Evolutionary conservation across 2,113 vertebrate species (phyloP).

Genomic region (Micronycteris hirsuta): DNA sequence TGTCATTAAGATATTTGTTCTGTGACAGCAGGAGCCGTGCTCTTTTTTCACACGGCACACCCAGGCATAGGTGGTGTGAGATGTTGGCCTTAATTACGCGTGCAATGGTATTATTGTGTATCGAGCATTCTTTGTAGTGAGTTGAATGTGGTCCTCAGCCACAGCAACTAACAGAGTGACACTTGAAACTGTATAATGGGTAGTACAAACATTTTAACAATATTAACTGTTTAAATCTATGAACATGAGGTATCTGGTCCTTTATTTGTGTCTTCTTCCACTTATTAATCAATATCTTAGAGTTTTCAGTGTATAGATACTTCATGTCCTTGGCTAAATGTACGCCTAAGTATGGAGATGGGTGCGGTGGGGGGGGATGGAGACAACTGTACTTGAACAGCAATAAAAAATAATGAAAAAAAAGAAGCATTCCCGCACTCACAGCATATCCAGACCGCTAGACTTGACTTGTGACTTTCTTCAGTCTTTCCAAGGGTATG

Average conservation of each 20-base stretch:
- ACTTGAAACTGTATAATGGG: not conserved
- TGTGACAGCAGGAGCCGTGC: fast-evolving
- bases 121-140: not conserved
- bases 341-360: too few species aligned
- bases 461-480: conserved; percentile 29
- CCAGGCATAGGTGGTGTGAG: not conserved
- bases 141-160: not conserved
- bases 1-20: not conserved
- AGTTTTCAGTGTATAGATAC: too few species aligned
- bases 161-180: not conserved
- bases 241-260: too few species aligned
- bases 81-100: not conserved
- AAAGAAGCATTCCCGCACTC: conserved; percentile 30
- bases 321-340: too few species aligned
- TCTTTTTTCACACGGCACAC: not conserved
- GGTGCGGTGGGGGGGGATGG: too few species aligned
- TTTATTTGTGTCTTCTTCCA: too few species aligned
- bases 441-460: not conserved
- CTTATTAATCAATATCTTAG: too few species aligned
- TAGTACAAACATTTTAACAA: too few species aligned
- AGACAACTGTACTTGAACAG: too few species aligned
- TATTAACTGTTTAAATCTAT: too few species aligned
- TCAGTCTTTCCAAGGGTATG: conserved; percentile 21
- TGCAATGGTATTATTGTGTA: not conserved
- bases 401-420: not conserved